Base-by-base conservation (phyloP, 2,888 invertebrate genomes). In the Trichogramma dendrolimi region DNA sequence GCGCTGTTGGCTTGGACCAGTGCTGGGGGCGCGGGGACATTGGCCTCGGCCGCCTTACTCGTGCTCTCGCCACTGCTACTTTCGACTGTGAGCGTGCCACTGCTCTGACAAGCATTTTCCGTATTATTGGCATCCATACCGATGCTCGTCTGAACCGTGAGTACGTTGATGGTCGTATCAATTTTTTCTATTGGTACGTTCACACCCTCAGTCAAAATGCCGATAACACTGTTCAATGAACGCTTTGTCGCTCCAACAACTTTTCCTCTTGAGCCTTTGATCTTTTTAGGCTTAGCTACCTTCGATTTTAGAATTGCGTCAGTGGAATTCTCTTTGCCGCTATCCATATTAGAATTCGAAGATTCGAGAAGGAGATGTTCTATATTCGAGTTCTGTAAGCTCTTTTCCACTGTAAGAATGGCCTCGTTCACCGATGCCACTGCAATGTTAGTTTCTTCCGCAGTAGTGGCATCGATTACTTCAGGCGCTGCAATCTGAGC, bases 281-380 rank as follows among this genome's bases (percentile, higher is more conserved):
- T 67, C 52, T 78, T 79, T 42, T 73, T 77, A 0, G 78, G 78
- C 6, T 76, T 69, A 0, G 72, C 69, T 1, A 74, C 71, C 46
- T 73, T 76, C 6, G 72, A 58, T 55, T 77, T 78, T 0, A 73
- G 61, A 2, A 71, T 63, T 2, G 73, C 70, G 44, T 78, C 78
- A 4, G 75, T 64, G 0, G 78, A 74, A 53, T 79, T 79, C 62
- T 79, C 79, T 42, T 79, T 79, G 0, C 79, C 79, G n/a, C 79
- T 79, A 64, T 79, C 78, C 56, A 76, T 70, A 44, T 77, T 72
- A 0, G 79, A 78, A 43, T 75, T 76, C 14, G 71, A 71, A 0
- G 74, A 77, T 55, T 79, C 78, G 51, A 72, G 71, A 46, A 77
- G 78, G 11, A 78, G 58, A 27, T 74, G 69, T 39, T 73, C 75